Base-by-base conservation (phyloP, 2,113 vertebrate species). In the Nibea coibor region DNA sequence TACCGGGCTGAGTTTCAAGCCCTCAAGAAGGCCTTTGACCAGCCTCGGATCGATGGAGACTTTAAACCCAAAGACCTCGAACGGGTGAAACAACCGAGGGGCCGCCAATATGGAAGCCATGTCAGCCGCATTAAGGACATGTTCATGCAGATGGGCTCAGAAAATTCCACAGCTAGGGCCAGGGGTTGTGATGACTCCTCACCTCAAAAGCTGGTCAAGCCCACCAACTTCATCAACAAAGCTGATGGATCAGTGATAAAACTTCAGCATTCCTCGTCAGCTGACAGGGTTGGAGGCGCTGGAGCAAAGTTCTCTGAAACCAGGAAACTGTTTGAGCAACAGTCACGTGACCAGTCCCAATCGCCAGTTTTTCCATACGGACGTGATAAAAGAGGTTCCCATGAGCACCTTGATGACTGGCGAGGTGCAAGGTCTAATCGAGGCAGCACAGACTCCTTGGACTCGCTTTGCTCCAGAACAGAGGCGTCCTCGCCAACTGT, bases 111-210 rank as follows among this genome's bases (percentile, higher is more conserved):
- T 91, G 98, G 98, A 50, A 95, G 96, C 57, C 98, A 99, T 22
- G 98, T 99, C 95, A 99, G 97, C 89, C 96, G 98, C 81, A 99
- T 99, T 93, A 99, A 99, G 94, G 98, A 99, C 88, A 96, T 99
- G 82, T 99, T 99, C 90, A 99, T 99, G 98, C 98, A 99, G 93
- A 97, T 99, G 98, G 97, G 96, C 61, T 95, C 97, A 67, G 97
- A 99, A 69, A 94, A 68, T 50, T 43, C 88, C 26, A 76, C 92
- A 1, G 79, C 92, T 67, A 97, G 95, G 91, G 74, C 92, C 1
- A 95, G 90, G 80, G 87, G 73, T 9, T 95, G 90, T 67, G 94
- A 96, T 1, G 94, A 96, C 0, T 84, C 95, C 39, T 97, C 97
- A 0, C 97, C 97, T 14, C 97, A 96, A 74, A 97, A 96, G 83